Evolutionary conservation across 30 jellyfish, hydroid and myxozoan genomes (phyloP).

Genomic region (Sanderia malayensis): DNA sequence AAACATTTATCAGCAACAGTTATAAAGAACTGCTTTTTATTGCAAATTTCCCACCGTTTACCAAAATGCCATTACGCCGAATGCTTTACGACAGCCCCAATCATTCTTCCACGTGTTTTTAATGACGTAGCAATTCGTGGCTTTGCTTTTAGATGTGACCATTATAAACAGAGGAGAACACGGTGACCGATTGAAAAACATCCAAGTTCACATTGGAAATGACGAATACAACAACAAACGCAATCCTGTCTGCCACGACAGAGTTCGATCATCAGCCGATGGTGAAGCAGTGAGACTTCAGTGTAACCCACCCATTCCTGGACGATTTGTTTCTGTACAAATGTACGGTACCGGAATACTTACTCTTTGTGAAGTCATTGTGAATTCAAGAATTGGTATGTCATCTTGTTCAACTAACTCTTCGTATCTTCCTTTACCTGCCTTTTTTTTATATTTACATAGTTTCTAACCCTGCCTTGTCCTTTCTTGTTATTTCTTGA

Average conservation of each 20-base stretch:
- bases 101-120: too few species aligned
- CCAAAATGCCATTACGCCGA: too few species aligned
- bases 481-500: constrained; percentile 9
- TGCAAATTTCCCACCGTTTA: too few species aligned
- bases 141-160: constrained; percentile 76
- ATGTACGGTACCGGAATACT: constrained; percentile 93
- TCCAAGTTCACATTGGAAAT: constrained; percentile 93
- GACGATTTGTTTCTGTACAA: constrained; percentile 90
- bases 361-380: constrained; percentile 94
- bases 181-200: constrained; percentile 83
- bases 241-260: constrained; percentile 97
- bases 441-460: too few species aligned
- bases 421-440: too few species aligned
- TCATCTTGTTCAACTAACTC: too few species aligned
- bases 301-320: constrained; percentile 99
- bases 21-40: too few species aligned
- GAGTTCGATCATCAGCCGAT: constrained; percentile 79
- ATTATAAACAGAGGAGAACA: constrained; percentile 93
- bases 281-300: constrained; percentile 96
- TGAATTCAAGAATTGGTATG: constrained; percentile 89
- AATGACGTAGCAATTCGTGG: too few species aligned
- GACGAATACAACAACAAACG: constrained; percentile 31
- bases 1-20: too few species aligned
- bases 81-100: too few species aligned
- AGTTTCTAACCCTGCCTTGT: not conserved